Evolutionary conservation across 2,888 invertebrate species (phyloP).

Genomic region (Lepidonotus clava): DNA sequence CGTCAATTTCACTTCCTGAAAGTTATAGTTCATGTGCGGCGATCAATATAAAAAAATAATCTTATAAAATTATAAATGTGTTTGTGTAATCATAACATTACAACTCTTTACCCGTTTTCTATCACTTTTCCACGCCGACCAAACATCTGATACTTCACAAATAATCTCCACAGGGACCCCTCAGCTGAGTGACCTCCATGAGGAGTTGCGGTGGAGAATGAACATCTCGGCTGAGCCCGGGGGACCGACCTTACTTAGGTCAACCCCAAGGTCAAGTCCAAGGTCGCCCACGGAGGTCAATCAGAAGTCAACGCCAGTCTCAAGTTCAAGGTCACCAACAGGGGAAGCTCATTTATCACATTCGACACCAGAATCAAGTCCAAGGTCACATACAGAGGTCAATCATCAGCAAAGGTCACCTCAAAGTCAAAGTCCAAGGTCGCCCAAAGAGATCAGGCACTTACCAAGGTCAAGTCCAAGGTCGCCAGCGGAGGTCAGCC

Average conservation of each 20-base stretch:
- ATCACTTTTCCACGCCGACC: background rate
- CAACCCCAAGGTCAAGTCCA: background rate
- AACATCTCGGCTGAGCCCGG: slow-evolving; percentile 37
- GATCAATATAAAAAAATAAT: too few species aligned
- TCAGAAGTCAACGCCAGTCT: background rate
- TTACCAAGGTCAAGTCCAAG: too few species aligned
- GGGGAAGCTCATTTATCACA: too few species aligned
- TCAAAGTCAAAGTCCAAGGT: too few species aligned
- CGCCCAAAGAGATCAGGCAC: background rate
- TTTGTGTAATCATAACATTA: background rate
- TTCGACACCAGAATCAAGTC: too few species aligned
- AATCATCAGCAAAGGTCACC: background rate
- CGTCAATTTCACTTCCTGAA: too few species aligned
- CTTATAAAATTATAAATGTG: too few species aligned
- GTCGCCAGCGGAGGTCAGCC: background rate
- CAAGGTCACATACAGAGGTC: background rate
- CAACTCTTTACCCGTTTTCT: background rate
- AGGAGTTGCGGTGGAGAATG: slow-evolving; percentile 24
- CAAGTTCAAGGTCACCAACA: background rate
- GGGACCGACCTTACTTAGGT: background rate
- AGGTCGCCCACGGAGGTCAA: too few species aligned
- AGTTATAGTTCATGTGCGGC: too few species aligned
- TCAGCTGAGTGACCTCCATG: slow-evolving; percentile 34
- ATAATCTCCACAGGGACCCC: background rate
- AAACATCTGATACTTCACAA: background rate